Base-by-base conservation (phyloP, 2,888 invertebrate species). In the Coenonympha glycerion region DNA sequence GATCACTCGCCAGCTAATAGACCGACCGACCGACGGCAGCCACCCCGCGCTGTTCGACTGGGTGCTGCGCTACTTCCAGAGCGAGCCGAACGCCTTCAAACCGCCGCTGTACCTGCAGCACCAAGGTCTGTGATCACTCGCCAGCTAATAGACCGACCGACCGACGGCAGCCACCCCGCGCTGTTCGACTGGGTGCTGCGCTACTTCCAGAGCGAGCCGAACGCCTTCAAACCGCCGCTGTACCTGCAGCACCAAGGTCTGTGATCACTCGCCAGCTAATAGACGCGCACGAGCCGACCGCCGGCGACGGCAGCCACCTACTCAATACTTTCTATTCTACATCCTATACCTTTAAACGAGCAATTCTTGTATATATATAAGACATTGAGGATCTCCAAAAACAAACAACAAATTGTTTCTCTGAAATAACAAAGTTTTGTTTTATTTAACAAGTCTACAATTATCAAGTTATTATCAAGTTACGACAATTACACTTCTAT, bases 191-290 rank as follows among this genome's bases (percentile, higher is more conserved):
- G 95, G 95, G 95, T 96, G 39, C 86, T 92, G 48, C 90, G 92
- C 44, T 95, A 95, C 84, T 95, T 95, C 76, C 88, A 89, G 48
- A 90, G 90, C 51, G 90, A 90, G 44, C 89, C 90, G 8, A 89
- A 89, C 26, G 91, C 89, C 11, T 95, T 95, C 78, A 93, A 92
- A 56, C 91, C 95, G 9, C 96, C 96, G 0, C 87, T 96, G 0
- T 97, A 96, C 76, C 87, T 97, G 49, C 97, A 97, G 76, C 96
- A 96, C 81, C 95, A 96, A 90, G 96, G 95, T 95, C n/a, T n/a
- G 4, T 28, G 4, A 30, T 0, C 69, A 95, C 95, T 71, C 95
- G 95, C 74, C 92, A 93, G 71, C 79, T 96, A 63, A 89, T 95
- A 51, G 96, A 96, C 83, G n/a, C n/a, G n/a, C n/a, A n/a, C 95